Evolutionary conservation across 1,140 invertebrate genomes (phyloP), one percentile per base, ranked within the genome.

Genomic region (Heliconius congener): DNA sequence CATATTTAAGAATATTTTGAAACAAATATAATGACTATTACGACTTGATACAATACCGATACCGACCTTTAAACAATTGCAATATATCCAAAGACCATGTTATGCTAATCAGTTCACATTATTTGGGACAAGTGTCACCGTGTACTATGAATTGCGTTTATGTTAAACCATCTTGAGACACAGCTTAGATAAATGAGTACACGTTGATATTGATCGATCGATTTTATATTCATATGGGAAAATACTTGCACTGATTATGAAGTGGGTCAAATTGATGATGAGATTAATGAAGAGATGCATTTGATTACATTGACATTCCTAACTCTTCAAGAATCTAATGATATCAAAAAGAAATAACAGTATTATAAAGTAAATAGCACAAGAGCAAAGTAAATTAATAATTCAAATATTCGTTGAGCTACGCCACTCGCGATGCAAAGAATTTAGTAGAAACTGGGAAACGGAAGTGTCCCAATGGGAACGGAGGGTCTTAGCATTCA

Each of bases 81-180:
- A 19, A 72, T 71, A 55, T 70, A 46, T 34, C 30, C 50, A 55
- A 80, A 70, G 50, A 80, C 60, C 78, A 73, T 76, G 78, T 80
- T 80, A 80, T 80, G 78, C 74, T 80, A 80, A 80, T 80, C 73
- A 23, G 50, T 73, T 39, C 80, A 81, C 71, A 85, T 81, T 80
- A 88, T 86, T 81, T 83, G 75, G 85, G 81, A 85, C 85, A 82
- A 82, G 74, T 85, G 81, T 82, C 84, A 72, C 42, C 42, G 4
- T 46, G 42, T 46, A 80, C 76, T 50, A 60, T 84, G 82, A 85
- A 82, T 83, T 78, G 81, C 74, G 71, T 82, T 84, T 81, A 84
- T 81, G 80, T 82, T 82, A 83, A 60, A 50, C 72, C 78, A 74
- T 78, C 73, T 81, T 82, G 70, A 79, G 52, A 60, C 74, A 76